Base-by-base conservation (phyloP, 2,797 vertebrate species). In the Chelon auratus region DNA sequence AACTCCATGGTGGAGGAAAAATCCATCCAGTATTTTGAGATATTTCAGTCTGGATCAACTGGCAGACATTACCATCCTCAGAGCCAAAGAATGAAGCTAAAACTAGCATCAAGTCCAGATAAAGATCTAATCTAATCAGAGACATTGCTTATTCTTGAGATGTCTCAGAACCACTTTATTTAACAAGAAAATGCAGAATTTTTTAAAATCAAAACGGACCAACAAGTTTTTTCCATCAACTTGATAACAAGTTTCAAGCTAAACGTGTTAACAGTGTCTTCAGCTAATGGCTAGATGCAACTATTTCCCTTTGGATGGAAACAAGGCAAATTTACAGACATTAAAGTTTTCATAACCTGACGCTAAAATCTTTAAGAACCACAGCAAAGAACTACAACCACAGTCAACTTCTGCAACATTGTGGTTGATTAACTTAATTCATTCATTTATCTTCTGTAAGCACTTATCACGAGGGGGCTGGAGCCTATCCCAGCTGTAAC, bases 61-160 rank as follows among this genome's bases (percentile, higher is more conserved):
- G 62, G 53, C 62, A 15, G 36, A 36, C n/a, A 9, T n/a, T 33
- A 62, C 17, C 47, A 20, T 58, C 50, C 54, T 17, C 14, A n/a
- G 42, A 62, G 15, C 59, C 63, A 48, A 66, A 58, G 61, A 42
- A 13, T 26, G 9, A 6, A 64, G 63, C 30, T 50, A 51, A 43
- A 3, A 30, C 42, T 2, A 43, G 5, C 45, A 47, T 47, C 47
- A 20, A 60, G 22, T 42, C 11, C 58, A 68, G 40, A 70, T 17
- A 58, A 22, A 45, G 47, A 45, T 42, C 20, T 36, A 56, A 3
- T 50, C 58, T 22, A 33, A 24, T 56, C 60, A 36, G 36, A 39
- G 62, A 26, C 73, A 39, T 22, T 52, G 20, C 60, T 74, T 39
- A 60, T 24, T 66, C 13, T 69, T 58, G 4, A 39, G 26, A 17